A percentile compares a stretch with the other conserved stretches of the same genome.
Evolutionary conservation across 1,140 invertebrate species (phyloP).

Genomic region (Platorchestia sp.): DNA sequence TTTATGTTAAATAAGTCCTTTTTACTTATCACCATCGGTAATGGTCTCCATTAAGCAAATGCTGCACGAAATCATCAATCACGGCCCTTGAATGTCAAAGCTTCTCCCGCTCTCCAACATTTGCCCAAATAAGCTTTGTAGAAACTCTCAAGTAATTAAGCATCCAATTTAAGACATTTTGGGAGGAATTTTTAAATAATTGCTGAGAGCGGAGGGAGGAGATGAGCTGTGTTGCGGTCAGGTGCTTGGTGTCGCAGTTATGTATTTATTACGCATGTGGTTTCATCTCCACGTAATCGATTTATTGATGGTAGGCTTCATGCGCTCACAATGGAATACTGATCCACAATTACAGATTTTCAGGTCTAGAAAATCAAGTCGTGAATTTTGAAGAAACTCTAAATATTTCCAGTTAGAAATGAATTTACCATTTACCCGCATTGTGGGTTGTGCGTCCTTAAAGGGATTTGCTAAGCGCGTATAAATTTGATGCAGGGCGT

Average conservation of each 20-base stretch:
- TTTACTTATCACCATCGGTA: neutral
- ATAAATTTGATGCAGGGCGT: no score
- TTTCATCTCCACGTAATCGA: neutral
- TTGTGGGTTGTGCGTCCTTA: neutral
- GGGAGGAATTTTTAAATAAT: neutral
- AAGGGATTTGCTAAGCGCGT: neutral
- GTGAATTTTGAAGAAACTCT: neutral
- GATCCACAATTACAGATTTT: neutral
- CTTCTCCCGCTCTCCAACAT: neutral
- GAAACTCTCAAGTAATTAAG: no score
- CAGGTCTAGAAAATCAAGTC: neutral
- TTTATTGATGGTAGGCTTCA: neutral
- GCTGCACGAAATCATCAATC: neutral
- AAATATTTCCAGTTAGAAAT: neutral
- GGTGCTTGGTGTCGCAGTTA: neutral
- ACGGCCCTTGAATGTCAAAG: neutral
- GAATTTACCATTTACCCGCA: no score
- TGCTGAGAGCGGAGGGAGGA: neutral
- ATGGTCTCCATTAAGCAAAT: neutral
- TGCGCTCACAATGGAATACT: neutral
- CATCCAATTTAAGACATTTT: neutral
- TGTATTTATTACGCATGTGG: neutral
- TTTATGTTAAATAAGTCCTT: neutral
- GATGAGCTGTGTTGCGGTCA: neutral
- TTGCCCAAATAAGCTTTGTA: no score